Evolutionary conservation across 2,888 invertebrate genomes (phyloP).

Genomic region (Hydraecia micacea): DNA sequence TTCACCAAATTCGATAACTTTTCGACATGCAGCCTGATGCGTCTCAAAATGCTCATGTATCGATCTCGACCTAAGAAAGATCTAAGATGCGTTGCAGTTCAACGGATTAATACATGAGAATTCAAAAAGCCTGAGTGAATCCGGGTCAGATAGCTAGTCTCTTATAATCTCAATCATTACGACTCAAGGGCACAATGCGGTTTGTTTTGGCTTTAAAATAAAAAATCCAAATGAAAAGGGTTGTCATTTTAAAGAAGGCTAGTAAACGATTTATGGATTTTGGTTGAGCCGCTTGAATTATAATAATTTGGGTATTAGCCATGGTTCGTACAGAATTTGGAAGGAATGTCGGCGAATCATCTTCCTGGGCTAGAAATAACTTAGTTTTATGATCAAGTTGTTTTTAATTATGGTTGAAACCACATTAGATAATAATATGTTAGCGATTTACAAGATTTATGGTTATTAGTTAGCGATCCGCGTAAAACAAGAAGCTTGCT

Average conservation of each 20-base stretch:
- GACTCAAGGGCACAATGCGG: constrained; percentile 77
- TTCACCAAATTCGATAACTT: neutral
- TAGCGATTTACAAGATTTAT: constrained; percentile 33
- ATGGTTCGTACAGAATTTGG: constrained; percentile 54
- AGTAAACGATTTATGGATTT: constrained; percentile 69
- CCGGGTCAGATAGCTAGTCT: constrained; percentile 32
- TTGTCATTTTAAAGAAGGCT: constrained; percentile 73
- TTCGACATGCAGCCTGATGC: neutral
- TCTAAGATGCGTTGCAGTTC: neutral
- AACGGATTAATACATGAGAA: neutral
- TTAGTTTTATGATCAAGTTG: constrained; percentile 19
- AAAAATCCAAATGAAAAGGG: constrained; percentile 76
- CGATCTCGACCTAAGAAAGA: neutral
- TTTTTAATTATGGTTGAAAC: constrained; percentile 20
- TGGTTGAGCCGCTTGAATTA: constrained; percentile 34
- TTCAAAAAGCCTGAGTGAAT: neutral
- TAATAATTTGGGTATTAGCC: constrained; percentile 59
- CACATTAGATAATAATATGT: constrained; percentile 2
- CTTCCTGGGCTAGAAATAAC: constrained; percentile 23
- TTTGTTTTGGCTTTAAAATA: constrained; percentile 78
- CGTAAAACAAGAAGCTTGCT: constrained; percentile 52
- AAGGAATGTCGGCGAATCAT: constrained; percentile 58
- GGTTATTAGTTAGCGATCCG: neutral
- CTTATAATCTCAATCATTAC: constrained; percentile 69
- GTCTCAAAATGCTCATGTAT: neutral